These are phyloP conservation scores for Lethocerus indicus DNA, from an alignment of 1,140 invertebrate species.

Conservation along the genomic window DNA sequence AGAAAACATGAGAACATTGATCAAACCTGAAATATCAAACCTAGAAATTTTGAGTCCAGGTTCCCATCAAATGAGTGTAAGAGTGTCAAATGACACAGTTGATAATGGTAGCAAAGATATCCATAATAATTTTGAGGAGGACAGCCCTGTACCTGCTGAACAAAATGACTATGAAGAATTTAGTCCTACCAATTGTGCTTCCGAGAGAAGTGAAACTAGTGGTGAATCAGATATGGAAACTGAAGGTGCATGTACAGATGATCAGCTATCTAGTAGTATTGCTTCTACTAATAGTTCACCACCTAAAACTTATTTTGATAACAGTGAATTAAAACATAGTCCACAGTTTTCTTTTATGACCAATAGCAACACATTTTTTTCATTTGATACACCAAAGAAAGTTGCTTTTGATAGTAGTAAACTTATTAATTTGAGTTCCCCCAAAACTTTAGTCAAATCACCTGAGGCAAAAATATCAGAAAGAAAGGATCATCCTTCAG, in stretches of 20 bases:
- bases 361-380: not conserved
- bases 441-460: not conserved
- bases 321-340: too few species aligned
- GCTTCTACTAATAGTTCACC: too few species aligned
- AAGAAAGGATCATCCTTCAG: too few species aligned
- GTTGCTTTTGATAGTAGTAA: not conserved
- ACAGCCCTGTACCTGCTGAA: too few species aligned
- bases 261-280: too few species aligned
- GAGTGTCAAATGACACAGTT: not conserved
- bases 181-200: too few species aligned
- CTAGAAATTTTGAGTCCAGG: not conserved
- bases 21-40: not conserved
- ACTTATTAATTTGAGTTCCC: not conserved
- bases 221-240: too few species aligned
- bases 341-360: not conserved
- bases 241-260: too few species aligned
- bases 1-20: not conserved
- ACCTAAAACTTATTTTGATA: too few species aligned
- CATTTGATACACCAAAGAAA: not conserved
- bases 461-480: not conserved
- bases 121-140: not conserved
- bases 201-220: too few species aligned
- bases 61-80: not conserved
- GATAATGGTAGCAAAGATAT: not conserved
- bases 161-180: too few species aligned